Evolutionary conservation across 1,140 invertebrate species (phyloP).

Genomic region (Pseudobourletiella spinata): DNA sequence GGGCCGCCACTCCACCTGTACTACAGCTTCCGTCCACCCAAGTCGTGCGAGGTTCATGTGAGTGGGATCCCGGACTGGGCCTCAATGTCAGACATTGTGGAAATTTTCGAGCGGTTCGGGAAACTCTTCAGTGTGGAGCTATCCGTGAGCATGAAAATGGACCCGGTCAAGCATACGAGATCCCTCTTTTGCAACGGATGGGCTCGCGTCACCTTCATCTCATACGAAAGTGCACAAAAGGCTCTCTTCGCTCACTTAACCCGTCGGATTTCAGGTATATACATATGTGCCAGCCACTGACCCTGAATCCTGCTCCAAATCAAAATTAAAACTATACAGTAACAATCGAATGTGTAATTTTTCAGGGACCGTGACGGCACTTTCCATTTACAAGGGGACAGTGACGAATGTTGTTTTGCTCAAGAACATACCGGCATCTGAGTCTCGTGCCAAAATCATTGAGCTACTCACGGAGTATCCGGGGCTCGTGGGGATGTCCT

Average conservation of each 20-base stretch:
- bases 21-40: constrained; percentile 19
- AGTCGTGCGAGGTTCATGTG: constrained; percentile 26
- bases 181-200: constrained; percentile 22
- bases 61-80: constrained; percentile 28
- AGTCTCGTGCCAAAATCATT: constrained; percentile 27
- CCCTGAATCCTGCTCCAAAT: too few relatives aligned
- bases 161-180: neutral
- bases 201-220: constrained; percentile 24
- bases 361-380: constrained; percentile 19
- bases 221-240: constrained; percentile 27
- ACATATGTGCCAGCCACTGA: too few relatives aligned
- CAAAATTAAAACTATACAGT: neutral
- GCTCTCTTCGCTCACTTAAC: constrained; percentile 21
- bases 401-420: constrained; percentile 30
- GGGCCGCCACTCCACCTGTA: constrained; percentile 23
- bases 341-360: neutral
- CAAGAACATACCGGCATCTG: constrained; percentile 28
- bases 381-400: constrained; percentile 32
- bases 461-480: constrained; percentile 23
- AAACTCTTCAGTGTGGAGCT: constrained; percentile 31
- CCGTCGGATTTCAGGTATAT: constrained; percentile 22
- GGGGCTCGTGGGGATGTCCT: constrained; percentile 23
- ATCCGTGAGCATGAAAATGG: constrained; percentile 10
- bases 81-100: constrained; percentile 22
- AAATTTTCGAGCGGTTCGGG: constrained; percentile 26